Conservation (phyloP, 2,113 vertebrate species). For the Antechinus stuartii region DNA sequence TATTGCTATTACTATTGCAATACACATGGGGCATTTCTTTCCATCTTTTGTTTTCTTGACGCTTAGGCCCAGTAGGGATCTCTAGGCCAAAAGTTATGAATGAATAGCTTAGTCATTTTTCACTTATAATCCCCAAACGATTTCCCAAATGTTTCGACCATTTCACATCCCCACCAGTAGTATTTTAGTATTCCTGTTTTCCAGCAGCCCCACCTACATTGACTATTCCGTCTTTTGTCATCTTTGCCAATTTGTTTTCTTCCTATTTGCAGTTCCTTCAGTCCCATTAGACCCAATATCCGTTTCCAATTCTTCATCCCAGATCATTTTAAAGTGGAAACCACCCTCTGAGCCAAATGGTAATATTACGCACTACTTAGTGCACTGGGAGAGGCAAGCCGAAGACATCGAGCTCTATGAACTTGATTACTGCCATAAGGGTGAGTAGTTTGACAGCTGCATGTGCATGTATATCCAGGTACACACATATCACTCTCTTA, state of each 20-base stretch:
- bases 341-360: slow-evolving; percentile 95
- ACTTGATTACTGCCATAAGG: slow-evolving; percentile 96
- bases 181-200: neutral
- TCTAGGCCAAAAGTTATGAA: neutral
- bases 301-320: slow-evolving; percentile 95
- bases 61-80: neutral
- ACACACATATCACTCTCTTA: neutral
- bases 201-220: neutral
- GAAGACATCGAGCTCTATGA: slow-evolving; percentile 95
- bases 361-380: slow-evolving; percentile 96
- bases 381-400: slow-evolving; percentile 92
- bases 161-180: neutral
- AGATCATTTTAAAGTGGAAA: slow-evolving; percentile 98
- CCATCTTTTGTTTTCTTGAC: neutral
- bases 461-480: neutral
- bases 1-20: neutral
- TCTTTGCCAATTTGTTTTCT: neutral
- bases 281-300: slow-evolving; percentile 95
- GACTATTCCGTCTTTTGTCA: neutral
- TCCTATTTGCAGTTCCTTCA: slow-evolving; percentile 88
- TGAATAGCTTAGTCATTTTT: neutral
- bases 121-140: neutral
- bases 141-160: neutral
- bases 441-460: slow-evolving; percentile 79
- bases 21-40: neutral